Conservation (phyloP, 2,113 vertebrate genomes). For the Neogobius melanostomus region DNA sequence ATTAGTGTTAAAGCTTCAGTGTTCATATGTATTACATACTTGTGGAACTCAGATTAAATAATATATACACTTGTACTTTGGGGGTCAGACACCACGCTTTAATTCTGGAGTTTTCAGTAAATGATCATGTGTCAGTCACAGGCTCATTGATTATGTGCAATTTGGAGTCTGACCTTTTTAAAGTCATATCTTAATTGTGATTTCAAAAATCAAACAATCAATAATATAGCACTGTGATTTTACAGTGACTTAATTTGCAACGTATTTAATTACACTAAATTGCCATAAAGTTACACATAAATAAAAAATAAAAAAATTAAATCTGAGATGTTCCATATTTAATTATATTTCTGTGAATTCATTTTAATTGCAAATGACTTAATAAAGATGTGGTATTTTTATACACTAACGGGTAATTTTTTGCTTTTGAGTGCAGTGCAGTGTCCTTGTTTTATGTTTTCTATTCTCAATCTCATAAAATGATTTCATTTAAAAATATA, state of each 20-base stretch:
- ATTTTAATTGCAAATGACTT: constrained; percentile 4
- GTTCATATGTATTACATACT: constrained; percentile 7
- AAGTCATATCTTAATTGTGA: constrained; percentile 2
- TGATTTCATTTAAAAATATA: too few species aligned
- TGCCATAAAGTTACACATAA: too few species aligned
- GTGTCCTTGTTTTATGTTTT: too few species aligned
- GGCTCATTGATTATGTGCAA: constrained; percentile 37
- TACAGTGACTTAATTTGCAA: constrained; percentile 8
- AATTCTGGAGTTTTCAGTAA: not conserved
- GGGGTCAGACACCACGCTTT: constrained; percentile 3
- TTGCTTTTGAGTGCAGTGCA: too few species aligned
- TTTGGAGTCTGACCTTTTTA: constrained; percentile 18
- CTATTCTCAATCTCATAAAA: too few species aligned
- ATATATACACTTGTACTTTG: constrained; percentile 9
- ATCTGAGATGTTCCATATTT: not conserved
- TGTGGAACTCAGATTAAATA: not conserved
- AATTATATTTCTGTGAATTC: constrained; percentile 1
- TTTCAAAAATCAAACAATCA: constrained; percentile 12
- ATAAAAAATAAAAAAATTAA: too few species aligned
- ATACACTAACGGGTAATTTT: constrained; percentile 9
- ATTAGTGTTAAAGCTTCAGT: not conserved
- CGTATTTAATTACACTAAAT: not conserved
- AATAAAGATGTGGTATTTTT: constrained; percentile 65
- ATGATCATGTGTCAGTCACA: constrained; percentile 11
- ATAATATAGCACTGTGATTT: constrained; percentile 8